phyloP scores from a whole-genome alignment of 2,797 vertebrate genomes.

The Lepidocolaptes lacrymiger region DNA sequence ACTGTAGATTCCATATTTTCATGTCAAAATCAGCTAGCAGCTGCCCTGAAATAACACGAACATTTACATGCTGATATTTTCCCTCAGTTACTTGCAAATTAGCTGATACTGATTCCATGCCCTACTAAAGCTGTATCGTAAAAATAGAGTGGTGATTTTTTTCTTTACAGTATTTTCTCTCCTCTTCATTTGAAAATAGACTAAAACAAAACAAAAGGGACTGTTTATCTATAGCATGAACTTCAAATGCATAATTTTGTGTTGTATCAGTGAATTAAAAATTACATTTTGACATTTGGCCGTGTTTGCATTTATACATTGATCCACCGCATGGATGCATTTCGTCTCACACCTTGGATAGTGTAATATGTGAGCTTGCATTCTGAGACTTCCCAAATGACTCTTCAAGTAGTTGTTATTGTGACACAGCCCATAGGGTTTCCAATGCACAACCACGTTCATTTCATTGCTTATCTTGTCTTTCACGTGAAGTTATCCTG shows the following conservation, averaged over 20 bases:
- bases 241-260: not conserved
- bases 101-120: not conserved
- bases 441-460: not conserved
- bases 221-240: not conserved
- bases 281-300: not conserved
- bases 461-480: not conserved
- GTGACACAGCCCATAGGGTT: not conserved
- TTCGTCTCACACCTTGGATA: fast-evolving
- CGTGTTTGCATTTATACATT: not conserved
- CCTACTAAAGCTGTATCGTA: not conserved
- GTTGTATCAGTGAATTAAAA: not conserved
- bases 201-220: not conserved
- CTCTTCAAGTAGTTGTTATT: not conserved
- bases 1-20: not conserved
- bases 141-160: not conserved
- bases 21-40: not conserved
- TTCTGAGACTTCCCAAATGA: not conserved
- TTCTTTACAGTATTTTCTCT: not conserved
- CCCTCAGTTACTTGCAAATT: not conserved
- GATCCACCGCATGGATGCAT: not conserved
- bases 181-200: not conserved
- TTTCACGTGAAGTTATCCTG: not conserved
- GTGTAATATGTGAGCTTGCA: not conserved
- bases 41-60: not conserved
- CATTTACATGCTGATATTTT: not conserved